phyloP scores from a whole-genome alignment of 1,140 invertebrate genomes.

The Atta texana region DNA sequence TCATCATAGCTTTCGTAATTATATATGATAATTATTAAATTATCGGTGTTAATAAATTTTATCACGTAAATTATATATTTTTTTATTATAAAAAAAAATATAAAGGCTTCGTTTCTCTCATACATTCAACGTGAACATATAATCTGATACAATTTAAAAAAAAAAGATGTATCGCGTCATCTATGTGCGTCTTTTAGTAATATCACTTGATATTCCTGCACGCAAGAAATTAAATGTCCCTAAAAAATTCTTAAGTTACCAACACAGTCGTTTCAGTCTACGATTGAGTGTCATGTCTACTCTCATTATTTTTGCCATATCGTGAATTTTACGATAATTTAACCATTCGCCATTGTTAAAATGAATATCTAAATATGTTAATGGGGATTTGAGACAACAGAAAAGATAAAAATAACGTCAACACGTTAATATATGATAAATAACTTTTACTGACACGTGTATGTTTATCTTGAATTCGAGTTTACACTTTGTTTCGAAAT shows the following conservation, averaged over 20 bases:
- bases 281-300: background rate
- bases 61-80: background rate
- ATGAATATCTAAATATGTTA: constrained; percentile 2
- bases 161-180: background rate
- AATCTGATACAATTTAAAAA: background rate
- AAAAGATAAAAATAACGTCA: background rate
- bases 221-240: constrained; percentile 26
- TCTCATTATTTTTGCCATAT: constrained; percentile 2
- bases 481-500: background rate
- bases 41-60: background rate
- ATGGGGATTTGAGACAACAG: background rate
- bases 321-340: constrained; percentile 1
- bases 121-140: background rate
- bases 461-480: background rate
- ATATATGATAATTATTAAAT: constrained; percentile 13
- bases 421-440: background rate
- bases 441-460: background rate
- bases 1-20: background rate
- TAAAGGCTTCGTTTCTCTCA: no score
- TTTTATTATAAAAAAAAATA: background rate
- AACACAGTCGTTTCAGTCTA: background rate
- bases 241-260: background rate
- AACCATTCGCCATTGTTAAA: background rate
- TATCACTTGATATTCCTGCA: background rate
- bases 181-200: background rate